phyloP scores from a whole-genome alignment of 2,888 invertebrate species.

The Mythimna lalbum region DNA sequence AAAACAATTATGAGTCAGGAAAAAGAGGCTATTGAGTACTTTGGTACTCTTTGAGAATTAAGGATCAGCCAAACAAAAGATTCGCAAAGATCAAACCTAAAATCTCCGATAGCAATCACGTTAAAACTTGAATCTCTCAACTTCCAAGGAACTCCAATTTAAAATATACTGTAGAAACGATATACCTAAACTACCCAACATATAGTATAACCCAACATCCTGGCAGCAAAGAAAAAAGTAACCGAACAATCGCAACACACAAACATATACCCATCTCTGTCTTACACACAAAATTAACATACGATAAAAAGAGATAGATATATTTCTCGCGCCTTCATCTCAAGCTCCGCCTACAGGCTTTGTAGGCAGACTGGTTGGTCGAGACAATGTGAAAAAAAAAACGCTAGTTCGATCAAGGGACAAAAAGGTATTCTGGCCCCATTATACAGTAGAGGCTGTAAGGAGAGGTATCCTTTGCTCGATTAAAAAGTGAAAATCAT shows the following conservation, averaged over 20 bases:
- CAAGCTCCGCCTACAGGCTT: conserved; percentile 78
- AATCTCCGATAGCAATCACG: conserved; percentile 2
- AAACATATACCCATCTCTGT: conserved; percentile 66
- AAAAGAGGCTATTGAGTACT: not conserved
- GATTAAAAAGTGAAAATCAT: conserved; percentile 78
- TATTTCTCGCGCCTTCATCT: conserved; percentile 28
- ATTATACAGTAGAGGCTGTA: conserved; percentile 78
- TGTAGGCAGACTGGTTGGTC: conserved; percentile 80
- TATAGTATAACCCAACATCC: conserved; percentile 58
- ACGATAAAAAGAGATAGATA: conserved; percentile 68
- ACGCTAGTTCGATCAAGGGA: conserved; percentile 80
- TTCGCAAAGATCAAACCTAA: not conserved
- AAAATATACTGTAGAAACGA: conserved; percentile 25
- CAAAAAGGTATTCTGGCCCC: conserved; percentile 83
- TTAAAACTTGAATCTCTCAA: not conserved
- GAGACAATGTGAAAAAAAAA: conserved; percentile 83
- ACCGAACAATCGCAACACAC: conserved; percentile 58
- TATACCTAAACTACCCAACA: conserved; percentile 52
- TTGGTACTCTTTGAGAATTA: not conserved
- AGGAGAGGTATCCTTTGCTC: conserved; percentile 81
- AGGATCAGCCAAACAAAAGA: not conserved
- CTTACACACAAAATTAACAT: conserved; percentile 41
- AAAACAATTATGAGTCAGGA: not conserved
- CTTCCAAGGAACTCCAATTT: conserved; percentile 35
- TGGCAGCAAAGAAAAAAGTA: conserved; percentile 69